A percentile compares a stretch with the other conserved stretches of the same genome.
phyloP scores from a whole-genome alignment of 1,140 invertebrate genomes.

The Matsumurasca onukii region DNA sequence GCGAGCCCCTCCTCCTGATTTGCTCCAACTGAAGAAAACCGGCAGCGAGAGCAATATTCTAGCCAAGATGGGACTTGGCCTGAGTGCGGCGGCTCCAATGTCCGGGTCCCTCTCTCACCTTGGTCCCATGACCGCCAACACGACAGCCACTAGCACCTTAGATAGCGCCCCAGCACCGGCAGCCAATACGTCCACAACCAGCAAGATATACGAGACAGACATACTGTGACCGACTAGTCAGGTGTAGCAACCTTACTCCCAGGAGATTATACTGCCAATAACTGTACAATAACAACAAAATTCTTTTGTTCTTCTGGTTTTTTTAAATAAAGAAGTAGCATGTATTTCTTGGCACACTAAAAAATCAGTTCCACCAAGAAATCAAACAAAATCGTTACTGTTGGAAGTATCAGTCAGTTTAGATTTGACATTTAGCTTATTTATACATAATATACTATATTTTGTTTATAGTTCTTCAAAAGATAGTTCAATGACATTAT shows the following conservation, averaged over 20 bases:
- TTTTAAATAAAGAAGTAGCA: not conserved
- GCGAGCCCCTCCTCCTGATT: conserved; percentile 62
- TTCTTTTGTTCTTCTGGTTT: not conserved
- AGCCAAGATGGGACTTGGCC: conserved; percentile 74
- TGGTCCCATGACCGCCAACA: conserved; percentile 47
- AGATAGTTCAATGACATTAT: too few species aligned
- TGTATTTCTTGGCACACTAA: not conserved
- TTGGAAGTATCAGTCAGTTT: not conserved
- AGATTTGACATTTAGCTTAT: not conserved
- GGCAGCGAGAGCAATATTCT: conserved; percentile 86
- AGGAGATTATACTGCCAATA: not conserved
- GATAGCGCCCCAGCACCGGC: conserved; percentile 45
- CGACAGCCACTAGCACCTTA: conserved; percentile 45
- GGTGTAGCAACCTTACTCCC: not conserved
- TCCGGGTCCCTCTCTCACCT: conserved; percentile 65
- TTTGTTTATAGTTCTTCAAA: too few species aligned
- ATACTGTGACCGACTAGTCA: conserved; percentile 67
- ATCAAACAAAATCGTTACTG: not conserved
- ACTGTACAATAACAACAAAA: too few species aligned
- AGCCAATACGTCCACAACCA: conserved; percentile 53
- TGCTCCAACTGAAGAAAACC: conserved; percentile 76
- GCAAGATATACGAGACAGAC: conserved; percentile 84
- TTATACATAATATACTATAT: too few species aligned
- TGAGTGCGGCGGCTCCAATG: conserved; percentile 57
- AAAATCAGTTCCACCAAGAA: not conserved